Base-by-base conservation (phyloP, 2,888 invertebrate species). In the Spodoptera exigua region DNA sequence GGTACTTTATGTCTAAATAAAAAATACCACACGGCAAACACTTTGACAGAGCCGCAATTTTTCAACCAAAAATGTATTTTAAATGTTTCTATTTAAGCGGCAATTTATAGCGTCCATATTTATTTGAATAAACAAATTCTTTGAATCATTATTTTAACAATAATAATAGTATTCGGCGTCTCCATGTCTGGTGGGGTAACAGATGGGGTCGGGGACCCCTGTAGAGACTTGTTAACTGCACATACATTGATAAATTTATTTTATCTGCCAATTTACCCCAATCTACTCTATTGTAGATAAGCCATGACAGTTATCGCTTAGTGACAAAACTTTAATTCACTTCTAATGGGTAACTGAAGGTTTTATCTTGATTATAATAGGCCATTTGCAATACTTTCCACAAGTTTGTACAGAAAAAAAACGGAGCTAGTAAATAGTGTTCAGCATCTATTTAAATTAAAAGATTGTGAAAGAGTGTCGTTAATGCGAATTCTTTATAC, bases 181-280 rank as follows among this genome's bases (percentile, higher is more conserved):
- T 77, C 80, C 41, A 57, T 74, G 91, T 89, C 91, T 92, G 83
- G 64, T 81, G 84, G 90, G 90, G 89, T 82, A 81, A 82, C 83
- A 87, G 87, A 83, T 85, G 86, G 87, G 84, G 77, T 68, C 74
- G 74, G 79, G 85, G 82, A 78, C 77, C 89, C 93, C 93, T 87
- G 89, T 85, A 35, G 74, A 74, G 84, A 58, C 85, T 91, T 90
- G 91, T 92, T 93, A 92, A 89, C 90, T 88, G 84, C 84, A 84
- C 82, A 85, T 85, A 88, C 80, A 85, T 79, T 86, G 87, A 92
- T 91, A 89, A 88, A 91, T 93, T 73, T 91, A 91, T 92, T 93
- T 92, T 90, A 92, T 92, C 89, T 88, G 87, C 88, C 92, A 91
- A 91, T 92, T 92, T 92, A 92, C 90, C 90, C 91, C 92, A 92